Evolutionary conservation across 2,113 vertebrate genomes (phyloP).

Genomic region (Notothenia rossii): DNA sequence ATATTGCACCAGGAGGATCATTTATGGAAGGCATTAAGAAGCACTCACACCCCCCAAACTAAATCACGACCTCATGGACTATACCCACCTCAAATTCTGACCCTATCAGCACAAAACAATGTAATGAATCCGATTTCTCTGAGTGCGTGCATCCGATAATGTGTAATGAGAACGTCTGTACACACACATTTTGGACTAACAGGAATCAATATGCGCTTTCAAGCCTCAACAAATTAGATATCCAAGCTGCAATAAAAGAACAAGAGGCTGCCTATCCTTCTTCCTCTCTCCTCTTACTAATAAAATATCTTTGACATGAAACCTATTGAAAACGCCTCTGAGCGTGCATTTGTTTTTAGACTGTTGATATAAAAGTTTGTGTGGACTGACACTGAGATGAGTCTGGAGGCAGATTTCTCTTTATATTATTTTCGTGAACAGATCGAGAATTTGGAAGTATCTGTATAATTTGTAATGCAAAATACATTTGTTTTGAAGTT

Average conservation of each 20-base stretch:
- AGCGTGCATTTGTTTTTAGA: background rate
- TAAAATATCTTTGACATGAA: conserved; percentile 45
- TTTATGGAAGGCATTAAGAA: conserved; percentile 40
- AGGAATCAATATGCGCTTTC: conserved; percentile 59
- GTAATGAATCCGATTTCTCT: conserved; percentile 40
- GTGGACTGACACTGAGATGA: background rate
- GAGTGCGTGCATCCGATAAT: conserved; percentile 22
- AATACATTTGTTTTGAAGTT: too few relatives aligned
- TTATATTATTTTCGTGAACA: background rate
- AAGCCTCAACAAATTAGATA: conserved; percentile 52
- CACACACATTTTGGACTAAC: conserved; percentile 22
- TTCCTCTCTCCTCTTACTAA: conserved; percentile 8
- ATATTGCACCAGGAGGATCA: conserved; percentile 31
- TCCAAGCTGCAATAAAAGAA: conserved; percentile 49
- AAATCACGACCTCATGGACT: conserved; percentile 55
- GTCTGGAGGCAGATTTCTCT: too few relatives aligned
- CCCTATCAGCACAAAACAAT: conserved; percentile 50
- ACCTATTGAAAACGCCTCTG: conserved; percentile 34
- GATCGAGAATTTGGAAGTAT: too few relatives aligned
- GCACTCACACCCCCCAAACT: conserved; percentile 39
- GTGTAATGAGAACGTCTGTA: conserved; percentile 29
- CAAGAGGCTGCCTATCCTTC: conserved; percentile 9
- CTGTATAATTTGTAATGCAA: too few relatives aligned
- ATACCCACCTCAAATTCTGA: conserved; percentile 50
- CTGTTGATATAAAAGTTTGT: conserved; percentile 3